A percentile compares a stretch with the other conserved stretches of the same genome.
phyloP scores from a whole-genome alignment of 2,113 vertebrate species.

The Syngnathus typhle region DNA sequence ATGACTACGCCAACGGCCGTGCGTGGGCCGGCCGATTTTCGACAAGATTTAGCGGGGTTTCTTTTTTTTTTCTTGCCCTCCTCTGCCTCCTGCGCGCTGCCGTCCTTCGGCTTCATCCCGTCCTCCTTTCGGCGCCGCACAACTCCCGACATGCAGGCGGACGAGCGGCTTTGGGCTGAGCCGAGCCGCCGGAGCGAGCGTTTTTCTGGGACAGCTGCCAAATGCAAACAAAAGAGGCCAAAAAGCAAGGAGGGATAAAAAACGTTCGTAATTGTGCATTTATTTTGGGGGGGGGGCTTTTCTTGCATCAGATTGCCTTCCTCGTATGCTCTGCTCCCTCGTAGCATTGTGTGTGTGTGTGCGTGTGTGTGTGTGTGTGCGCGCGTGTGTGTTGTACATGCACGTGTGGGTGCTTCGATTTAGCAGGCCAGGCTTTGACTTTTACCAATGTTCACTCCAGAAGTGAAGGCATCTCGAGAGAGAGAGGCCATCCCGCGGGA shows the following conservation, averaged over 20 bases:
- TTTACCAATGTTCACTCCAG: constrained; percentile 10
- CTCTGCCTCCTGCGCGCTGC: neutral
- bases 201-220: constrained; percentile 81
- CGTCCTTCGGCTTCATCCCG: constrained; percentile 10
- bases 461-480: constrained; percentile 63
- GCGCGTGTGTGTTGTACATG: neutral
- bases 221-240: constrained; percentile 76
- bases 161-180: constrained; percentile 2
- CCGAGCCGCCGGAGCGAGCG: constrained; percentile 3
- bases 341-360: neutral
- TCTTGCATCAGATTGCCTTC: neutral
- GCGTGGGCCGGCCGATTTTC: neutral
- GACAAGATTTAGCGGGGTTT: neutral
- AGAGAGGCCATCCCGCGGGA: constrained; percentile 40
- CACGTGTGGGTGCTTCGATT: constrained; percentile 2
- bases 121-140: neutral
- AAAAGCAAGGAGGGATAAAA: constrained; percentile 41
- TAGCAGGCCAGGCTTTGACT: constrained; percentile 34
- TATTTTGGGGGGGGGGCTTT: neutral
- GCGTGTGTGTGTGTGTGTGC: constrained; percentile 5
- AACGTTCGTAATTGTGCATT: constrained; percentile 10
- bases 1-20: constrained; percentile 37
- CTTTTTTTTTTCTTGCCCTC: neutral
- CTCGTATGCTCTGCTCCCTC: constrained; percentile 7
- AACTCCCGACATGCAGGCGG: neutral